Evolutionary conservation across 2,888 invertebrate genomes (phyloP).

Genomic region (Dasysyrphus albostriatus): DNA sequence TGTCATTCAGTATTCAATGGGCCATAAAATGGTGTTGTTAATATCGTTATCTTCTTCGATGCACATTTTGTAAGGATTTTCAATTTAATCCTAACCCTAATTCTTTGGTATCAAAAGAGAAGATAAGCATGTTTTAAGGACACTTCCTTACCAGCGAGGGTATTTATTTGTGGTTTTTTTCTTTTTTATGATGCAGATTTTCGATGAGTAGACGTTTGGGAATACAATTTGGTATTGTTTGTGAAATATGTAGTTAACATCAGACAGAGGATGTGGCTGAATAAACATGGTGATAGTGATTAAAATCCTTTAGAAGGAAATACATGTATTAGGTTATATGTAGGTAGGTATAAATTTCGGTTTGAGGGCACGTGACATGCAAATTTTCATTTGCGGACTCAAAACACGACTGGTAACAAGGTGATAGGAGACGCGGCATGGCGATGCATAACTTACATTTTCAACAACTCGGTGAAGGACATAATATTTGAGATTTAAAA

Average conservation of each 20-base stretch:
- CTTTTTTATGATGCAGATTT: conserved; percentile 27
- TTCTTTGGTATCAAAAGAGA: conserved; percentile 60
- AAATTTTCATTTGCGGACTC: conserved; percentile 48
- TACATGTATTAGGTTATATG: conserved; percentile 14
- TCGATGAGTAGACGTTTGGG: conserved; percentile 9
- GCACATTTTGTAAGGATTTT: conserved; percentile 81
- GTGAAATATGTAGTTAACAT: conserved; percentile 17
- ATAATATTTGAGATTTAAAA: too few relatives aligned
- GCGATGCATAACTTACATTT: conserved; percentile 13
- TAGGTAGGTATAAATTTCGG: not conserved
- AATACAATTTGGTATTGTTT: conserved; percentile 26
- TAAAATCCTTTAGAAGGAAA: conserved; percentile 39
- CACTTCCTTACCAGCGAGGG: conserved; percentile 34
- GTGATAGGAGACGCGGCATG: conserved; percentile 17
- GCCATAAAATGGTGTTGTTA: conserved; percentile 83
- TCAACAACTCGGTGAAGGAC: too few relatives aligned
- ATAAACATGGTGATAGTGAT: conserved; percentile 61
- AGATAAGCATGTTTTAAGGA: conserved; percentile 61
- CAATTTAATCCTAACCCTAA: conserved; percentile 73
- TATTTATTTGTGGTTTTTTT: conserved; percentile 15
- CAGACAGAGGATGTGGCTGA: conserved; percentile 50
- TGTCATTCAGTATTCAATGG: conserved; percentile 81
- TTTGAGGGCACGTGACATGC: conserved; percentile 20
- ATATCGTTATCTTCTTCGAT: conserved; percentile 82
- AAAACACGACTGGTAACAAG: conserved; percentile 30